Evolutionary conservation across 2,797 vertebrate species (phyloP).

Genomic region (Cossypha dichroa): DNA sequence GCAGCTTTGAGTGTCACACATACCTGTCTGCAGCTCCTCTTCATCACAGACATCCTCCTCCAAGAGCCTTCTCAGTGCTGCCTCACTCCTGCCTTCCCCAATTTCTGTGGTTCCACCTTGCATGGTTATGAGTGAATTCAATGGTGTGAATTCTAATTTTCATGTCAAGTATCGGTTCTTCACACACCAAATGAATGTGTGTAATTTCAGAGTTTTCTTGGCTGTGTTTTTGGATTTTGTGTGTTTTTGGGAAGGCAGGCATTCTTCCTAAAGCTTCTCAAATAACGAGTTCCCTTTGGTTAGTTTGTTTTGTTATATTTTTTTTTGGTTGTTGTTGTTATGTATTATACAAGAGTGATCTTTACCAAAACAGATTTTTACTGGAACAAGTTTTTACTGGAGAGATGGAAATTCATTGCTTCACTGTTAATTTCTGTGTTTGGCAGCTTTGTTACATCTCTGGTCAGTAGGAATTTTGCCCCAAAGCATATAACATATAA

Average conservation of each 20-base stretch:
- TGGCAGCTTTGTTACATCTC: not conserved
- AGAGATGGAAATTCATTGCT: not conserved
- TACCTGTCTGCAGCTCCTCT: not conserved
- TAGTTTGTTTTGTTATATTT: not conserved
- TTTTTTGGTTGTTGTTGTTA: not conserved
- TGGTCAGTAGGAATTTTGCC: not conserved
- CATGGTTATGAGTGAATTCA: not conserved
- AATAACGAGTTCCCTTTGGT: not conserved
- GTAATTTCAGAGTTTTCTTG: not conserved
- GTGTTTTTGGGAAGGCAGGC: not conserved
- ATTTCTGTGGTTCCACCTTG: not conserved
- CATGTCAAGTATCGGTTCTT: not conserved
- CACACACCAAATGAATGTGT: not conserved
- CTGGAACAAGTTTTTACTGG: not conserved
- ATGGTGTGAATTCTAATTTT: not conserved
- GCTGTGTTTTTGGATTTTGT: not conserved
- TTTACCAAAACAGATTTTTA: not conserved
- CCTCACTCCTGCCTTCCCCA: rapidly evolving
- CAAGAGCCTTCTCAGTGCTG: not conserved
- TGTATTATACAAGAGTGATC: not conserved
- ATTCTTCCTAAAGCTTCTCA: not conserved
- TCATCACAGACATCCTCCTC: not conserved
- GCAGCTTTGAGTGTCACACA: not conserved
- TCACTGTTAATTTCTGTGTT: not conserved
- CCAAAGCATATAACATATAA: not conserved